These are phyloP conservation scores for Margarornis squamiger DNA, from an alignment of 2,797 vertebrate genomes.

Conservation along the genomic window DNA sequence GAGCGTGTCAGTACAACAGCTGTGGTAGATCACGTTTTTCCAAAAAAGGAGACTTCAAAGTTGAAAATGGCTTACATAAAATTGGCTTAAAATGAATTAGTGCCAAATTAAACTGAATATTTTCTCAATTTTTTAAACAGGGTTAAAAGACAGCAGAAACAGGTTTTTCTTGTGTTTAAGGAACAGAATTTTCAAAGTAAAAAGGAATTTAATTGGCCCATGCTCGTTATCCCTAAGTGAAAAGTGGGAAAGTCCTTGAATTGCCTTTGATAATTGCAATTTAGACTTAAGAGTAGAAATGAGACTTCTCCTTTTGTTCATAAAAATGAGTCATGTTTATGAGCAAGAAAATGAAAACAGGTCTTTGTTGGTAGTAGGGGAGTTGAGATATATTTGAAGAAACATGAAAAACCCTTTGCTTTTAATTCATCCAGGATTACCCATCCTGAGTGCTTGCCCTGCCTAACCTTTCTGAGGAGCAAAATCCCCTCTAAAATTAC, in stretches of 20 bases:
- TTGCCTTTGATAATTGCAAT: not conserved
- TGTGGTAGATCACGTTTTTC: not conserved
- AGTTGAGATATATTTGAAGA: not conserved
- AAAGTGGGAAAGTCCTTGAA: not conserved
- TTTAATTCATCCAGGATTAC: not conserved
- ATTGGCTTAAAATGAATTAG: not conserved
- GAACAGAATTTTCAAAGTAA: not conserved
- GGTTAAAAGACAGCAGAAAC: not conserved
- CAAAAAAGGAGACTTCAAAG: not conserved
- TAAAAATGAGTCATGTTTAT: not conserved
- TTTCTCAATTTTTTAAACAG: not conserved
- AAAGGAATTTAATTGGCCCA: not conserved
- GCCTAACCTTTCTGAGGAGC: not conserved
- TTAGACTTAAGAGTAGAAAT: not conserved
- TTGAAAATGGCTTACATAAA: not conserved
- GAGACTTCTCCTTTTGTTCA: not conserved
- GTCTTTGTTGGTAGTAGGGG: not conserved
- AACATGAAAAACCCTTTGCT: not conserved
- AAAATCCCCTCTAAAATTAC: not conserved
- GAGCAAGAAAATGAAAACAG: not conserved
- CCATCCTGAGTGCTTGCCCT: accelerated
- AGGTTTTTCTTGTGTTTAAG: not conserved
- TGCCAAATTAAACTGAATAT: not conserved
- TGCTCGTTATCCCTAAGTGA: not conserved
- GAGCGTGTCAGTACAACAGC: not conserved